Evolutionary conservation across 2,113 vertebrate genomes (phyloP).

Genomic region (Synodontis membranacea): DNA sequence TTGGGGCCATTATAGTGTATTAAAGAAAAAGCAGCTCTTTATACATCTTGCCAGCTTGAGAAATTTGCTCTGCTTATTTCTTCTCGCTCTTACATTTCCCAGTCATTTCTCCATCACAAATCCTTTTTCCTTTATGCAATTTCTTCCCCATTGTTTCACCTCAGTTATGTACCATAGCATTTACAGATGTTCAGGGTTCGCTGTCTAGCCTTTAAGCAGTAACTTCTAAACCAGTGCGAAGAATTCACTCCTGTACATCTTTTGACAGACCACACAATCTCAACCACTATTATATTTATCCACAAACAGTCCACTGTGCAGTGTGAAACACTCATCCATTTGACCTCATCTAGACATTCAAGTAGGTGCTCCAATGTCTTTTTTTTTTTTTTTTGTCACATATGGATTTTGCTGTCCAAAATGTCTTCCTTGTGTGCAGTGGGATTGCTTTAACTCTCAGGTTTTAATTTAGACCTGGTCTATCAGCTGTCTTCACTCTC

Average conservation of each 20-base stretch:
- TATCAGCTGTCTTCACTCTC: constrained; percentile 54
- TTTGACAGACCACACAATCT: constrained; percentile 51
- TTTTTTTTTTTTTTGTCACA: constrained; percentile 27
- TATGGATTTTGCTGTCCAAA: constrained; percentile 52
- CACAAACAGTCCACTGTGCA: constrained; percentile 32
- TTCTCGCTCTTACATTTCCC: neutral
- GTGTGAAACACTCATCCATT: neutral
- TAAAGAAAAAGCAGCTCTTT: constrained; percentile 58
- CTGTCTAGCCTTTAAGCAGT: neutral
- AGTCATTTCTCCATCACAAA: neutral
- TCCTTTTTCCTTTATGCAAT: neutral
- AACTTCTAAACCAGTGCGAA: constrained; percentile 38
- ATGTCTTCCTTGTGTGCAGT: constrained; percentile 38
- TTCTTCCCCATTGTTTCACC: neutral
- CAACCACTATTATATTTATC: neutral
- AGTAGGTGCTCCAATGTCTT: constrained; percentile 15
- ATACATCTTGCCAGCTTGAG: constrained; percentile 66
- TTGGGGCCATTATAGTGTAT: constrained; percentile 15
- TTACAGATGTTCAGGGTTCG: neutral
- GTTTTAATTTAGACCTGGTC: constrained; percentile 59
- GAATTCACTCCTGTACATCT: constrained; percentile 50
- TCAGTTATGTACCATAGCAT: neutral
- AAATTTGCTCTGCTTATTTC: constrained; percentile 36
- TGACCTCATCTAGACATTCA: neutral
- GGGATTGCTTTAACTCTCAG: constrained; percentile 30